These are phyloP conservation scores for Phymatocera aterrima DNA, from an alignment of 2,888 invertebrate genomes.

Conservation along the genomic window DNA sequence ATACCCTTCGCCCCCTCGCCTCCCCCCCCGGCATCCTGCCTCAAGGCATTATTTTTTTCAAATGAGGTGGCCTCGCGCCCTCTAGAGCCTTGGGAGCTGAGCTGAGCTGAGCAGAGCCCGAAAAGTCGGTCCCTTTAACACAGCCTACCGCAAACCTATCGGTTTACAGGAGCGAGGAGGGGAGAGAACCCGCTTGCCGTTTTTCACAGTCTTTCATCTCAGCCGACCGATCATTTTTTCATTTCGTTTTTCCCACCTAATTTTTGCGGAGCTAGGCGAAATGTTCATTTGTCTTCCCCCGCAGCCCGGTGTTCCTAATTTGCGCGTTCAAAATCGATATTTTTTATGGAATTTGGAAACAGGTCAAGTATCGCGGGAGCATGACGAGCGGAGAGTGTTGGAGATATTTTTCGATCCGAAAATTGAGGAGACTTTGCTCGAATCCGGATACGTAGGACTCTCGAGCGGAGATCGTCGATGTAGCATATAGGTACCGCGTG, in stretches of 20 bases:
- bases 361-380: no score
- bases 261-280: slow-evolving; percentile 27
- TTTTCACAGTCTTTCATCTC: slow-evolving; percentile 37
- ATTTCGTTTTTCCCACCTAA: slow-evolving; percentile 25
- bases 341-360: no score
- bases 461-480: no score
- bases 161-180: slow-evolving; percentile 26
- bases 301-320: not conserved
- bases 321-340: not conserved
- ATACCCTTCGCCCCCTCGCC: no score
- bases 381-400: no score
- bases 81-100: not conserved
- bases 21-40: no score
- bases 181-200: slow-evolving; percentile 33
- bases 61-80: not conserved
- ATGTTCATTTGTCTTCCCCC: slow-evolving; percentile 25
- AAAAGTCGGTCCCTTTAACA: slow-evolving; percentile 33
- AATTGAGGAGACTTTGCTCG: no score
- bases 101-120: not conserved
- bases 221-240: slow-evolving; percentile 28
- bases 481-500: no score
- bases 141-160: slow-evolving; percentile 32
- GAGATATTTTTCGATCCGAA: no score
- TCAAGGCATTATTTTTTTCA: not conserved
- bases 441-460: no score